Base-by-base conservation (phyloP, 2,113 vertebrate genomes). In the Nesogale talazaci region DNA sequence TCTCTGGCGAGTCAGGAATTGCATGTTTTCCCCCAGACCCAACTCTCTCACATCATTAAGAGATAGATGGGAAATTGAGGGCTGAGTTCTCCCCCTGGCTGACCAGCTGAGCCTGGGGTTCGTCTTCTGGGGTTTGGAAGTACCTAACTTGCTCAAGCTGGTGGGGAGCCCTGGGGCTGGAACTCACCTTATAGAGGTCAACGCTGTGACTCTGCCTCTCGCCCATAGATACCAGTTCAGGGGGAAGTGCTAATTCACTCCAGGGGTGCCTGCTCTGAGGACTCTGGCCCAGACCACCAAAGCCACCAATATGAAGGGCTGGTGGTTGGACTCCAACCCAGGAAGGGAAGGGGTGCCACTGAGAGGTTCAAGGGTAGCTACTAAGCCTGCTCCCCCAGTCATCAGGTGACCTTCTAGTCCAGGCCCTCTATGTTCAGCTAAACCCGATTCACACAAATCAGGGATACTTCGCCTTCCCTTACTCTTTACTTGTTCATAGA, bases 401-500 rank as follows among this genome's bases (percentile, higher is more conserved):
- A 17, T 69, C 1, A 7, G 46, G 77, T 16, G 65, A 75, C 79
- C 16, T 36, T 34, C 17, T 40, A 52, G 7, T 25, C 63, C 63
- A 27, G 8, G 23, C 59, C 23, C 2, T 19, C 19, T 61, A 40
- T 80, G 59, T 61, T 61, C 22, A 61, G 22, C 16, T 72, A 72
- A 2, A 76, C 56, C 57, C 85, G 74, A n/a, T 57, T 84, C 7
- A 16, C 65, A 27, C 6, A 86, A 85, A 69, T 56, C 46, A 63
- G 83, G 81, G 67, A 17, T 40, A 88, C 40, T 88, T 83, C 57
- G 38, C 25, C 69, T 36, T 63, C 20, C 22, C 15, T 86, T 56
- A 65, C 27, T 76, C 88, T 88, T 88, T 22, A 70, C 31, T 52
- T 90, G 12, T 65, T 94, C 27, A 25, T 42, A 79, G 14, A 61